Evolutionary conservation across 2,888 invertebrate genomes (phyloP).

Genomic region (Netelia virgata): DNA sequence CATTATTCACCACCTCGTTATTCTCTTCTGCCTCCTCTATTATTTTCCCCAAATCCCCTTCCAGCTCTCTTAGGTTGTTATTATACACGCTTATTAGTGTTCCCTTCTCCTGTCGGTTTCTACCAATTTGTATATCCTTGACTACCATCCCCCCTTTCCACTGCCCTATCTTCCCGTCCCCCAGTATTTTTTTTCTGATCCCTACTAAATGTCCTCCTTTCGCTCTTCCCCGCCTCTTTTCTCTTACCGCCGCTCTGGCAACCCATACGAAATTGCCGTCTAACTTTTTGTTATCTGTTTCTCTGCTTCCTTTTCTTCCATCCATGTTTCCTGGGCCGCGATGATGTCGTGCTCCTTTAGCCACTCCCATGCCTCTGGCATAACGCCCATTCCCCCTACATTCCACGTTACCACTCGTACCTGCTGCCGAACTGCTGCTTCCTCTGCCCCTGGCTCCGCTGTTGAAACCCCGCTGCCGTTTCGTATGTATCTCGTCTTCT

Average conservation of each 20-base stretch:
- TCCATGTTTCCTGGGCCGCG: constrained; percentile 21
- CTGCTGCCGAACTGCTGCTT: neutral
- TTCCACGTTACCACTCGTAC: constrained; percentile 6
- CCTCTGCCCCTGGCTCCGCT: neutral
- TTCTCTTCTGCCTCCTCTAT: neutral
- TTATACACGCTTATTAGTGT: constrained; percentile 7
- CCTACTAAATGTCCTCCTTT: constrained; percentile 47
- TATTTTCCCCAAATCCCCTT: neutral
- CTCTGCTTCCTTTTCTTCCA: constrained; percentile 21
- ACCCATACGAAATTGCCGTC: constrained; percentile 30
- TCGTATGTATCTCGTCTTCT: neutral
- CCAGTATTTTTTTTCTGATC: constrained; percentile 19
- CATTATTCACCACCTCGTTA: constrained; percentile 2
- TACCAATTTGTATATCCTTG: constrained; percentile 4
- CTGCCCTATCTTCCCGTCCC: neutral
- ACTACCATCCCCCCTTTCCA: constrained; percentile 43
- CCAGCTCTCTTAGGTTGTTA: neutral
- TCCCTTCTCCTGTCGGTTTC: constrained; percentile 12
- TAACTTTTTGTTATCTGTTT: neutral
- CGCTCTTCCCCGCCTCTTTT: constrained; percentile 31
- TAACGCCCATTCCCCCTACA: constrained; percentile 5
- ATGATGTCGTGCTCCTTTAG: constrained; percentile 17
- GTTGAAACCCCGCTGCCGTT: constrained; percentile 10
- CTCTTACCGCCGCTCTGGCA: constrained; percentile 16
- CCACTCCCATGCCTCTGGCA: neutral